Base-by-base conservation (phyloP, 2,888 invertebrate species). In the Galerucella pusilla region DNA sequence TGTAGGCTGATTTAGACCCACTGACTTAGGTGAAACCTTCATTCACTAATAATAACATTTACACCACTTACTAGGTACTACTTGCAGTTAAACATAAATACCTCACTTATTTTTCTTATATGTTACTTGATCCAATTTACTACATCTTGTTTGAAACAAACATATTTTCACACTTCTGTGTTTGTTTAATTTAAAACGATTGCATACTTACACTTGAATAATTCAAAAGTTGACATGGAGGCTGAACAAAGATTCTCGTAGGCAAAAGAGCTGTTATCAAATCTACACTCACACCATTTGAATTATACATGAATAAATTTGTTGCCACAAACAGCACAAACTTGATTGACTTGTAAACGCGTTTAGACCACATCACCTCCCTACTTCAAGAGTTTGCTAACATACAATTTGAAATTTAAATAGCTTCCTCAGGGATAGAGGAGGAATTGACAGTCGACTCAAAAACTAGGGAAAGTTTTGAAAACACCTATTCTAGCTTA, bases 341-440 rank as follows among this genome's bases (percentile, higher is more conserved):
- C 25, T 59, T n/a, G 35, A n/a, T 46, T n/a, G 35, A 35, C 28
- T 2, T 72, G 16, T 45, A 66, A 65, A 42, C 65, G 14, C 45
- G 66, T 20, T 54, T 72, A 66, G 46, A 57, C 11, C 60, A 28
- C 25, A 59, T 72, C 25, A 25, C n/a, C 4, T 61, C 66, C 2
- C 57, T 66, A 46, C 16, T 72, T 59, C 64, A 72, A 10, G 71
- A 66, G 45, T 72, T 72, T 45, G 57, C 16, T 59, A 72, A 59
- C 28, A 66, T 72, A 46, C 71, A 72, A 52, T 72, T 65, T 66
- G 71, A 66, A n/a, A 72, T 72, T 28, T 66, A 72, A 72, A 52
- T 52, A 52, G 52, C n/a, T n/a, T 14, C 52, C n/a, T 52, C 52
- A 52, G 52, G 2, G n/a, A n/a, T n/a, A 1, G 14, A 52, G 52